Evolutionary conservation across 2,113 vertebrate species (phyloP), one percentile per base, ranked within the genome.

Genomic region (Melanocharis versteri): DNA sequence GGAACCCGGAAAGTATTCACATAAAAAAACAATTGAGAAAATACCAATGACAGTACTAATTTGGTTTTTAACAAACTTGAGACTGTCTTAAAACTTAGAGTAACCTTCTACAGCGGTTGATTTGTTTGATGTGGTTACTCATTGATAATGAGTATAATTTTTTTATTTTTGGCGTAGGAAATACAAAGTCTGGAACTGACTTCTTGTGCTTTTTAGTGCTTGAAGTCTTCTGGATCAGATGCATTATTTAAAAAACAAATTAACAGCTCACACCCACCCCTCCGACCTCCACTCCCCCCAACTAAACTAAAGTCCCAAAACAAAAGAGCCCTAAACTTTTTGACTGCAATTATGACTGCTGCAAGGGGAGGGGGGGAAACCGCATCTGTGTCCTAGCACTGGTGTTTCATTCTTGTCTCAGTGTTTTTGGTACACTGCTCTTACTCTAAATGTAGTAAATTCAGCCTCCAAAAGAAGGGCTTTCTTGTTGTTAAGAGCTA

Each of bases 11-110:
- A 94, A 94, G 23, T 79, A 80, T 68, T 94, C 89, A 71, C 77
- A 86, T 77, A 64, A 57, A 95, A 91, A 91, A 95, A 81, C 60
- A 83, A 86, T 86, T 86, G 73, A 81, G 70, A 96, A 94, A 96
- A 92, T 94, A 39, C 88, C 57, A 84, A 57, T 35, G 90, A 44
- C 44, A 82, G 37, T 82, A 85, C 69, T 87, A 88, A 96, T 78
- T 91, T 82, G 18, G 7, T 69, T 85, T 94, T 70, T 80, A 53
- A 51, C 15, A 77, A 53, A 77, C 39, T 53, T 72, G 35, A 70
- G 42, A 47, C 10, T 0, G 1, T 75, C 39, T 79, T 79, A 60
- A 72, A 88, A 53, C 17, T 66, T 58, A 64, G 9, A 62, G 35
- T 39, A 83, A 68, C 33, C 39, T 80, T 80, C 35, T 68, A 20